Evolutionary conservation across 2,797 vertebrate species (phyloP).

Genomic region (Linurgus olivaceus): DNA sequence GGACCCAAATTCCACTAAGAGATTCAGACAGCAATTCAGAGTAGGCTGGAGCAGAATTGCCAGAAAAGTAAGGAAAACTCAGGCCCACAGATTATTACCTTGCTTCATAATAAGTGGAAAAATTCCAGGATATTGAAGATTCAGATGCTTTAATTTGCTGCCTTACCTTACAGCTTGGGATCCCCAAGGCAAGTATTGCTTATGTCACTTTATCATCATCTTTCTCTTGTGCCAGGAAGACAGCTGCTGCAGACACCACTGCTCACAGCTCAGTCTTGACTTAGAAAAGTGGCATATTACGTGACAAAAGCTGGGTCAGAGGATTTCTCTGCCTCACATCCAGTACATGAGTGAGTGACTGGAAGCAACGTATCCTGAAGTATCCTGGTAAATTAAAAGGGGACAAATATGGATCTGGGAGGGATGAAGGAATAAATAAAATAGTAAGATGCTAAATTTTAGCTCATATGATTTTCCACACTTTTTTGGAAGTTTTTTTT

Average conservation of each 20-base stretch:
- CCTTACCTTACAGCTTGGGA: neutral
- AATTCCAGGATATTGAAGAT: neutral
- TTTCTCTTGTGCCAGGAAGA: neutral
- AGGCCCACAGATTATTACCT: neutral
- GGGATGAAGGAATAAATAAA: neutral
- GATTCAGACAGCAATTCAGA: neutral
- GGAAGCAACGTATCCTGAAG: neutral
- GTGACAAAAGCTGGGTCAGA: neutral
- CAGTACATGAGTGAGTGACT: neutral
- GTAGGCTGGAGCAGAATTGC: neutral
- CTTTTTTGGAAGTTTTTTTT: accelerated
- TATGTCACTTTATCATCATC: neutral
- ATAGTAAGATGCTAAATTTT: neutral
- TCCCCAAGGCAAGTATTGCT: neutral
- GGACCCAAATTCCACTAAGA: neutral
- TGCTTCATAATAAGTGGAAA: neutral
- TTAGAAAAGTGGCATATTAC: neutral
- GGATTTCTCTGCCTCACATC: neutral
- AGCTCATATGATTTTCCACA: neutral
- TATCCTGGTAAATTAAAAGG: neutral
- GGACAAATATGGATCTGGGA: neutral
- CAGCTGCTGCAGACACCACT: neutral
- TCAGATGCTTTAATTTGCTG: neutral
- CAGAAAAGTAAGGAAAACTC: neutral
- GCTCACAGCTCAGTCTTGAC: neutral